These are phyloP conservation scores for Pachypeltis micranthus DNA, from an alignment of 1,140 invertebrate genomes.

Conservation along the genomic window DNA sequence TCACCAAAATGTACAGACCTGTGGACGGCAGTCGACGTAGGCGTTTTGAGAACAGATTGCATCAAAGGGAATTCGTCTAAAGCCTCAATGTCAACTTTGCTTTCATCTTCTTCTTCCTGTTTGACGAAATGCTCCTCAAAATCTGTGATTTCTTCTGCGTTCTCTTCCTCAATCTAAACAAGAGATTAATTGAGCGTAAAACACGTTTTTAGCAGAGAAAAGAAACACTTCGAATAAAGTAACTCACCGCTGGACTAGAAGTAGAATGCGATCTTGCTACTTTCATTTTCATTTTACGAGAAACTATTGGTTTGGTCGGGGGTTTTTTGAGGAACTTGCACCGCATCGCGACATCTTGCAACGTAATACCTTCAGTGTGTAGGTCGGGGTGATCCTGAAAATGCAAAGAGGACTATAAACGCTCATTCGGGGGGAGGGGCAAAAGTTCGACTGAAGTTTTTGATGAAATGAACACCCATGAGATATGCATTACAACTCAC, in stretches of 20 bases:
- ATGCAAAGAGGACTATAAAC: constrained; percentile 25
- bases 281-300: constrained; percentile 19
- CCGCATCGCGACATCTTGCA: constrained; percentile 42
- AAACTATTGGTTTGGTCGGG: constrained; percentile 1
- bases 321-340: constrained; percentile 21
- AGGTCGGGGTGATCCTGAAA: constrained; percentile 43
- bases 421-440: constrained; percentile 31
- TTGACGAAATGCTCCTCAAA: constrained; percentile 1
- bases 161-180: constrained; percentile 17
- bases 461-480: too few relatives aligned
- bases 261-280: background rate
- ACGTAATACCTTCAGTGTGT: constrained; percentile 43
- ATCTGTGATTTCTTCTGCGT: constrained; percentile 12
- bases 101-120: constrained; percentile 22
- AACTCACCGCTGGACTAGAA: constrained; percentile 14
- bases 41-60: too few relatives aligned
- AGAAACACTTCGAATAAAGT: too few relatives aligned
- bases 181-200: background rate
- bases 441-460: constrained; percentile 17
- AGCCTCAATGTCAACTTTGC: constrained; percentile 26
- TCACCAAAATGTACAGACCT: too few relatives aligned
- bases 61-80: constrained; percentile 19
- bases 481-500: constrained; percentile 33
- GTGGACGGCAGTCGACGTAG: too few relatives aligned
- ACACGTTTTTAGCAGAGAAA: background rate